A percentile compares a stretch with the other conserved stretches of the same genome.
phyloP scores from a whole-genome alignment of 2,888 invertebrate genomes.

The Amblyjoppa proteus region DNA sequence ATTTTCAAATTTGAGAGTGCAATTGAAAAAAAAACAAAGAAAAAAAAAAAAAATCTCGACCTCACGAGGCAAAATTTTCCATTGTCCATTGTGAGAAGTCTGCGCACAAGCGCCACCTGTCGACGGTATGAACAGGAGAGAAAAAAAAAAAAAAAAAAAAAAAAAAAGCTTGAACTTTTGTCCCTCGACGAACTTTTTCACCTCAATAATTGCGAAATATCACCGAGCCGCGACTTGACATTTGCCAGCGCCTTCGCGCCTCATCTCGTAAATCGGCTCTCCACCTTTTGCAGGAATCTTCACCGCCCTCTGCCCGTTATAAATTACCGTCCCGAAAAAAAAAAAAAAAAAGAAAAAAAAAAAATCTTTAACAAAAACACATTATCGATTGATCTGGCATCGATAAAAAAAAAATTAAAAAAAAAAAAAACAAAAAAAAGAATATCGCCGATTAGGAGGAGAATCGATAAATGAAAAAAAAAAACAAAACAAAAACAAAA shows the following conservation, averaged over 20 bases:
- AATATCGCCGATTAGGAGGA: too few species aligned
- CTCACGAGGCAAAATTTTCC: neutral
- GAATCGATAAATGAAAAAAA: neutral
- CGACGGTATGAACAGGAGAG: neutral
- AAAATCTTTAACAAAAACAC: neutral
- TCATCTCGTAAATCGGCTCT: constrained; percentile 24
- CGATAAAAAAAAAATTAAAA: neutral
- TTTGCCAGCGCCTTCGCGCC: constrained; percentile 44
- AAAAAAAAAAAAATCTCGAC: too few species aligned
- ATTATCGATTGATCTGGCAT: neutral
- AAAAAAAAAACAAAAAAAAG: too few species aligned
- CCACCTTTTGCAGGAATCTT: constrained; percentile 14
- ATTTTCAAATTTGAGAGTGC: too few species aligned
- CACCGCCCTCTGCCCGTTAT: neutral
- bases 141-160: neutral
- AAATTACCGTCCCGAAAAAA: neutral
- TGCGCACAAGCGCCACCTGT: neutral
- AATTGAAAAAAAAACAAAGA: too few species aligned
- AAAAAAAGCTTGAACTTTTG: neutral
- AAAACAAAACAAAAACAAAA: neutral
- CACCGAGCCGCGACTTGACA: constrained; percentile 47
- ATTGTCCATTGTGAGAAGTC: neutral
- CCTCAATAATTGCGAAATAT: constrained; percentile 41
- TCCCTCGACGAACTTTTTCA: constrained; percentile 2
- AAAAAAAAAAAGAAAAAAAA: too few species aligned